phyloP scores from a whole-genome alignment of 2,888 invertebrate genomes.

The Amiota minor region DNA sequence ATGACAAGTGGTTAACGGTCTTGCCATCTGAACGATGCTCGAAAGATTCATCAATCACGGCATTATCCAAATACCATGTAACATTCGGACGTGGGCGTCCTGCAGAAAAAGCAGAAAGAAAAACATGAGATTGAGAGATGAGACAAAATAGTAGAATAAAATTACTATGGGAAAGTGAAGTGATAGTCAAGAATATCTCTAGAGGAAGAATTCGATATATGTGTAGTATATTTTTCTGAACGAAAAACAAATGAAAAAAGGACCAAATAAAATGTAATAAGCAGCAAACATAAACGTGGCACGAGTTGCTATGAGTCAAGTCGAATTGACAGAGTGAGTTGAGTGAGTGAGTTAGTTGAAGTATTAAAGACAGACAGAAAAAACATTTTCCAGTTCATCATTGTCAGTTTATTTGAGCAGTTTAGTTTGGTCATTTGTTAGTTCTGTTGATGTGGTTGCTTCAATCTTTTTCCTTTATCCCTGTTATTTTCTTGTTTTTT shows the following conservation, averaged over 20 bases:
- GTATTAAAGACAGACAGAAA: slow-evolving; percentile 30
- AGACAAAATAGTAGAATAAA: background rate
- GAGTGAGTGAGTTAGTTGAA: background rate
- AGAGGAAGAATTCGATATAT: no score
- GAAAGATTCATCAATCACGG: slow-evolving; percentile 87
- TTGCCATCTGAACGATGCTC: slow-evolving; percentile 81
- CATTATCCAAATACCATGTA: slow-evolving; percentile 89
- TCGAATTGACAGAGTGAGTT: background rate
- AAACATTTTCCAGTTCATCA: slow-evolving; percentile 50
- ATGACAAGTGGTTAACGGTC: slow-evolving; percentile 85
- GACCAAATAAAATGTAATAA: slow-evolving; percentile 30
- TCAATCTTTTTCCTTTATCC: background rate
- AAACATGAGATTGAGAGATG: slow-evolving; percentile 16
- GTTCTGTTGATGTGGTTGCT: slow-evolving; percentile 38
- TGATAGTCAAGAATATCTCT: no score
- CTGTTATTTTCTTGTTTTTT: slow-evolving; percentile 30
- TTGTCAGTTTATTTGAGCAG: slow-evolving; percentile 51
- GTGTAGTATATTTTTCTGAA: background rate
- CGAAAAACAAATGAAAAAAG: slow-evolving; percentile 14
- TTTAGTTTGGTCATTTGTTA: slow-evolving; percentile 49
- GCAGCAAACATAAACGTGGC: slow-evolving; percentile 25
- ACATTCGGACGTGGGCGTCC: slow-evolving; percentile 85
- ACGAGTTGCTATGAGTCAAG: slow-evolving; percentile 4
- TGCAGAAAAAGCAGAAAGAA: slow-evolving; percentile 62
- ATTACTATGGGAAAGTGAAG: no score